phyloP scores from a whole-genome alignment of 1,140 invertebrate species.

The Scaptomyza pallida region DNA sequence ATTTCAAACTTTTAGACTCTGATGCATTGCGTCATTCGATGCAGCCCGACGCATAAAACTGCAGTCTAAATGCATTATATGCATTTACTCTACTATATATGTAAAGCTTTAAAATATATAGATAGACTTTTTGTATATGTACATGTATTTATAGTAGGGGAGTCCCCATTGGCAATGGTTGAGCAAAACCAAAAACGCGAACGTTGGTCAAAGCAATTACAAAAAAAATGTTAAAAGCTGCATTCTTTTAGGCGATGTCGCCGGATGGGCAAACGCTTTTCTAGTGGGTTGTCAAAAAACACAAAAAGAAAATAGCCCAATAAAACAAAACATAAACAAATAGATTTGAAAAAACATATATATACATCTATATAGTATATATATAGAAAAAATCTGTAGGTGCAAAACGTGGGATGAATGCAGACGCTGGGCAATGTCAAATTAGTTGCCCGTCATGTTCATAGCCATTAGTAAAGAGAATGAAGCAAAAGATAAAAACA shows the following conservation, averaged over 20 bases:
- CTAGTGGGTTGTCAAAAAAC: conserved; percentile 20
- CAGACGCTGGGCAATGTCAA: conserved; percentile 50
- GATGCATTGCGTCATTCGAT: conserved; percentile 43
- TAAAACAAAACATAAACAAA: conserved; percentile 13
- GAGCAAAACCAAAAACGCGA: conserved; percentile 28
- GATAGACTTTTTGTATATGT: conserved; percentile 11
- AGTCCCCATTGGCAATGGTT: conserved; percentile 18
- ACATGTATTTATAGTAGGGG: conserved; percentile 14
- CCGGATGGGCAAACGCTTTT: conserved; percentile 34
- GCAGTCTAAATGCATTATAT: conserved; percentile 70
- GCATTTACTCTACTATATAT: conserved; percentile 34
- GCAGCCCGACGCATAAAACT: conserved; percentile 19
- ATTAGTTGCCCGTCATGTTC: conserved; percentile 64
- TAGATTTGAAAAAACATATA: conserved; percentile 37
- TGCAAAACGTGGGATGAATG: background rate
- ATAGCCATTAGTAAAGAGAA: conserved; percentile 38
- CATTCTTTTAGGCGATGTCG: conserved; percentile 37
- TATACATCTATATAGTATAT: conserved; percentile 5
- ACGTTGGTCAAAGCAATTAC: conserved; percentile 74
- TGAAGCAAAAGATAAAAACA: background rate
- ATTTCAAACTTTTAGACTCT: conserved; percentile 25
- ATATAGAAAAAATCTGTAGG: conserved; percentile 40
- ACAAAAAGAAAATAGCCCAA: conserved; percentile 15
- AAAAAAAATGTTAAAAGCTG: conserved; percentile 52
- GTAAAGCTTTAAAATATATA: conserved; percentile 42